Evolutionary conservation across 2,113 vertebrate genomes (phyloP).

Genomic region (Dicrurus megarhynchus): DNA sequence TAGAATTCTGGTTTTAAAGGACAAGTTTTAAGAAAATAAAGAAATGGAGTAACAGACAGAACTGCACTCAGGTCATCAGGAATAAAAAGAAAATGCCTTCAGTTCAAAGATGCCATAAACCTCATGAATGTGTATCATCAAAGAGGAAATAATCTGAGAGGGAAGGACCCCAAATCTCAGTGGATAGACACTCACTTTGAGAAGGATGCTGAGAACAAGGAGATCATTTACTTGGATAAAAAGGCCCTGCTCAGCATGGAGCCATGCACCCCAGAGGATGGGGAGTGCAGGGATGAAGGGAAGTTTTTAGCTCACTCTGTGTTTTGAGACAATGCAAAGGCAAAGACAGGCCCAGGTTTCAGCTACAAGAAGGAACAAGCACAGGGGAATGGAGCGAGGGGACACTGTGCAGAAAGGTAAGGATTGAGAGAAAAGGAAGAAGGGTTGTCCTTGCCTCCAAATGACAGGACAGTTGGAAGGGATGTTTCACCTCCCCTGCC

Average conservation of each 20-base stretch:
- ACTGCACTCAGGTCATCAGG: not conserved
- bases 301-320: not conserved
- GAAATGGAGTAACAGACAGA: not conserved
- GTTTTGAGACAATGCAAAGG: not conserved
- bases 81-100: not conserved
- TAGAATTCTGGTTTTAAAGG: not conserved
- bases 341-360: fast-evolving
- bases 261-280: not conserved
- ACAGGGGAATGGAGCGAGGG: fast-evolving
- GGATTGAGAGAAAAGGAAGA: not conserved
- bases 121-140: not conserved
- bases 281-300: not conserved
- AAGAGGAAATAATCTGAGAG: not conserved
- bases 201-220: not conserved
- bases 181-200: not conserved
- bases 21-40: not conserved
- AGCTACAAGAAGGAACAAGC: not conserved
- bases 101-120: not conserved
- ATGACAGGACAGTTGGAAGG: not conserved
- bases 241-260: not conserved
- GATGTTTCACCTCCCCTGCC: not conserved
- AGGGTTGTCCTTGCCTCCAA: not conserved
- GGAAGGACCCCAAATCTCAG: not conserved
- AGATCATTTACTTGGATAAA: not conserved
- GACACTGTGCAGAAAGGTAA: not conserved